Conservation (phyloP, 2,888 invertebrate species). For the Synergus laeviventris region DNA sequence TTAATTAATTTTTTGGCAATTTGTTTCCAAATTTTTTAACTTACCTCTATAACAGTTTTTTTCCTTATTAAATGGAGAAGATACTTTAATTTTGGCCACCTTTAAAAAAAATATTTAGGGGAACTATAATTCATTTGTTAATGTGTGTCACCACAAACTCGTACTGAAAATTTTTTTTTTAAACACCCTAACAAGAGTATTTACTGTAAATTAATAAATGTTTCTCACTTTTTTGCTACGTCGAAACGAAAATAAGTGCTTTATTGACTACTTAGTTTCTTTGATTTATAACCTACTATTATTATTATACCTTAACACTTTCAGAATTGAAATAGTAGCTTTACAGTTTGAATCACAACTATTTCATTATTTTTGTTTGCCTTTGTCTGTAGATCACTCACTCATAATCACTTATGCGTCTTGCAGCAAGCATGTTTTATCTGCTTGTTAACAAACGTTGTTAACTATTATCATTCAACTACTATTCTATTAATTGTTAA, state of each 20-base stretch:
- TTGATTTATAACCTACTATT: slow-evolving; percentile 44
- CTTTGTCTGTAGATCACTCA: slow-evolving; percentile 56
- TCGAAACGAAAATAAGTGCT: slow-evolving; percentile 33
- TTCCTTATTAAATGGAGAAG: no score
- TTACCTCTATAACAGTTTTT: no score
- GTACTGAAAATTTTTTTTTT: no score
- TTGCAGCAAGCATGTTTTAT: slow-evolving; percentile 62
- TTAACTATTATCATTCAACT: slow-evolving; percentile 66
- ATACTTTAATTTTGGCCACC: no score
- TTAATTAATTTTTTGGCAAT: no score
- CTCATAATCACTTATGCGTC: slow-evolving; percentile 58
- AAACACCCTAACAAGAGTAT: slow-evolving; percentile 1
- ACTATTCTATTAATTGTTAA: slow-evolving; percentile 61
- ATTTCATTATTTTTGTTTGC: slow-evolving; percentile 46
- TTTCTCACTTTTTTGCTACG: slow-evolving; percentile 2
- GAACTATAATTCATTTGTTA: no score
- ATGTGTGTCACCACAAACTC: no score
- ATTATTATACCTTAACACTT: slow-evolving; percentile 60
- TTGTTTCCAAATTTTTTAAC: no score
- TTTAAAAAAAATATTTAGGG: no score
- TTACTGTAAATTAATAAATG: slow-evolving; percentile 14
- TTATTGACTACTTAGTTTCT: slow-evolving; percentile 38
- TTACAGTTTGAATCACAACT: slow-evolving; percentile 18
- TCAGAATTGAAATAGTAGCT: slow-evolving; percentile 57
- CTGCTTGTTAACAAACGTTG: slow-evolving; percentile 65